Evolutionary conservation across 1,140 invertebrate genomes (phyloP), one percentile per base, ranked within the genome.

Genomic region (Drosophila seguyi): DNA sequence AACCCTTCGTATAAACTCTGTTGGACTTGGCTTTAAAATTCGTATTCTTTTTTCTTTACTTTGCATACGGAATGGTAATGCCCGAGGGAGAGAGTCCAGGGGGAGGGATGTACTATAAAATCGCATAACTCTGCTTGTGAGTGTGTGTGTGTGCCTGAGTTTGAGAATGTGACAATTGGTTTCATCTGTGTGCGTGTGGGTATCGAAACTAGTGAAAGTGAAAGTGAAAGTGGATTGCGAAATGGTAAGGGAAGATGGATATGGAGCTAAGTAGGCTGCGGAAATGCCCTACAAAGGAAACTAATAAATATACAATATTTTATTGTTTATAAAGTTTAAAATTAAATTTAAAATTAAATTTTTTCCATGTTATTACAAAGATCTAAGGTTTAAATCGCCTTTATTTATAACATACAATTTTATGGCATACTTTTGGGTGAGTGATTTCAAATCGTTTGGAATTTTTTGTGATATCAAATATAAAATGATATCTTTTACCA

Each of bases 131-230:
- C 69, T 57, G 55, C 31, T 22, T 57, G 47, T 62, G 50, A n/a
- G n/a, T n/a, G n/a, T 61, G 62, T 60, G 44, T 42, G 36, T 22
- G 36, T 56, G 38, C 31, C 27, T 60, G 20, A 59, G 25, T 63
- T 53, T 44, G 41, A 61, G 66, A 42, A 73, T 75, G 76, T 79
- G 76, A 80, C 69, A 79, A 80, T 75, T 80, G 75, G 66, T 55
- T 59, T 18, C 31, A 18, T 22, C 10, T 13, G 45, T 27, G 25
- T 31, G 27, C 39, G 20, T 69, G 39, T 58, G 47, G 38, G 68
- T 68, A 63, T 69, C 71, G 62, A 75, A 82, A 82, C 74, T 81
- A 74, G 48, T 78, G 59, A 75, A 82, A 77, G 58, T 50, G n/a
- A 50, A 50, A 29, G 47, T 75, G 18, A 53, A 53, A 53, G 31